phyloP scores from a whole-genome alignment of 2,113 vertebrate species.

The Potamarius usumacintae region DNA sequence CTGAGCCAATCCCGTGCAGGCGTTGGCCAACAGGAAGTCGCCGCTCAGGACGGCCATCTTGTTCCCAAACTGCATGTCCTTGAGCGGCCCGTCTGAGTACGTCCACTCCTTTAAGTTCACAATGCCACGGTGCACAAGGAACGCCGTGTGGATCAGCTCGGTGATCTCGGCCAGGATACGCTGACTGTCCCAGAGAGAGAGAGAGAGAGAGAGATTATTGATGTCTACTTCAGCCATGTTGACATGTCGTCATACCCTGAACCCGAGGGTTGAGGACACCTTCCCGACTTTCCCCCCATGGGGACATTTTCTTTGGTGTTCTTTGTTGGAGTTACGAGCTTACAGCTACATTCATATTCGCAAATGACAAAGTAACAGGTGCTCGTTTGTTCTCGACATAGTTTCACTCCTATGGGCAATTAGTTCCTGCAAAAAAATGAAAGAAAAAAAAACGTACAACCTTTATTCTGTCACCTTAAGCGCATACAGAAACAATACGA shows the following conservation, averaged over 20 bases:
- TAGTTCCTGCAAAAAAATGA: too few species aligned
- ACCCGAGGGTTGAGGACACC: not conserved
- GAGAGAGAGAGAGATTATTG: not conserved
- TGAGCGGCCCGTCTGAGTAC: slow-evolving; percentile 85
- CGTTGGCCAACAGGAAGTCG: slow-evolving; percentile 94
- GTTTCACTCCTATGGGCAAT: too few species aligned
- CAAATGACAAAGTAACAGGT: too few species aligned
- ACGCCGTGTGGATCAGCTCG: slow-evolving; percentile 94
- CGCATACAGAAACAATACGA: too few species aligned
- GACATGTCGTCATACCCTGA: not conserved
- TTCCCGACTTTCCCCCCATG: not conserved
- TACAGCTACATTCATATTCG: too few species aligned
- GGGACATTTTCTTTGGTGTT: not conserved
- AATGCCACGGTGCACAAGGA: slow-evolving; percentile 94
- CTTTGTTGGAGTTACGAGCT: too few species aligned
- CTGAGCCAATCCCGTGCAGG: slow-evolving; percentile 88
- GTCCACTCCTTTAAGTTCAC: slow-evolving; percentile 90
- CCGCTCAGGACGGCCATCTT: slow-evolving; percentile 97
- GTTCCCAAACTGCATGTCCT: slow-evolving; percentile 98
- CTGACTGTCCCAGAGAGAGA: slow-evolving; percentile 74
- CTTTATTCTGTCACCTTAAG: too few species aligned
- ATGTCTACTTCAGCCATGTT: not conserved
- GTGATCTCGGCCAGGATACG: slow-evolving; percentile 95
- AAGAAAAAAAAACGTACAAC: too few species aligned
- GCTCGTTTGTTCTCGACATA: too few species aligned